Evolutionary conservation across 37 sponge, comb jelly and placozoan species (phyloP).

Genomic region (Beroe ovata): DNA sequence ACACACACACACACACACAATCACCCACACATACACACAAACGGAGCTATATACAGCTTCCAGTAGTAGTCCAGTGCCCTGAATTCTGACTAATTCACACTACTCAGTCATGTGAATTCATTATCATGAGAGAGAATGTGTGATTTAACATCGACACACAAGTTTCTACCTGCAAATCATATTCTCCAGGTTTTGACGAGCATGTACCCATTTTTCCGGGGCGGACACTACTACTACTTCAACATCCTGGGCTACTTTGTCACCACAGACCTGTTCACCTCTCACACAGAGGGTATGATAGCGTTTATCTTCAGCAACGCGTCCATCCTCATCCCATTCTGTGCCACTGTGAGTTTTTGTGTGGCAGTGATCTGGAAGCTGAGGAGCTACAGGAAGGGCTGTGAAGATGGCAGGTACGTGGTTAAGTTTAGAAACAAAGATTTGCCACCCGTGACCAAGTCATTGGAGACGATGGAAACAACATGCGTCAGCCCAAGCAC

Average conservation of each 20-base stretch:
- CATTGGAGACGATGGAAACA: neutral
- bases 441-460: neutral
- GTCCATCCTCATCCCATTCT: constrained; percentile 20
- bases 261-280: constrained; percentile 33
- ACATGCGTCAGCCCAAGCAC: neutral
- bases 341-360: constrained; percentile 44
- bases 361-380: constrained; percentile 21
- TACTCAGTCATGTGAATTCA: too few species aligned
- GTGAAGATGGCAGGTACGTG: neutral
- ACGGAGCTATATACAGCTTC: too few species aligned
- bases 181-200: neutral
- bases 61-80: too few species aligned
- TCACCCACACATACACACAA: too few species aligned
- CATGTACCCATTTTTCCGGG: constrained; percentile 33
- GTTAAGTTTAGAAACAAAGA: neutral
- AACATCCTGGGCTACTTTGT: constrained; percentile 11
- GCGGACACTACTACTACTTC: constrained; percentile 43
- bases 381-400: neutral
- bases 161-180: too few species aligned
- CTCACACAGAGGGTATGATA: neutral
- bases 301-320: neutral
- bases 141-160: too few species aligned
- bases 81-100: too few species aligned
- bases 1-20: too few species aligned
- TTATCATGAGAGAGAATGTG: too few species aligned